phyloP scores from a whole-genome alignment of 2,888 invertebrate species.

The Rhabditoides inermis region DNA sequence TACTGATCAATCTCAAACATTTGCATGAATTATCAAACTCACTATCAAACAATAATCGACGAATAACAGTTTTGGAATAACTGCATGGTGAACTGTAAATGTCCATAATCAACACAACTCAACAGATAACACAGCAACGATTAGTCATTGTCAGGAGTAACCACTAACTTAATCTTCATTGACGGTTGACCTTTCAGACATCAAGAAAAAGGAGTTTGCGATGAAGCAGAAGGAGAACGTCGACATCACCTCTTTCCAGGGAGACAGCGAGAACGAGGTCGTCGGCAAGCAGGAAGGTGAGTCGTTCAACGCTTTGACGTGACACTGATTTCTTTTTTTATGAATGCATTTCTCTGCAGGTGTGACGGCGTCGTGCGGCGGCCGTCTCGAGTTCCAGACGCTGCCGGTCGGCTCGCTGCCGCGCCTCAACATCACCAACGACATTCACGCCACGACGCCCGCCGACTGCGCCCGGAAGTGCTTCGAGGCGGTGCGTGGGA shows the following conservation, averaged over 20 bases:
- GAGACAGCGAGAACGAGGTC: neutral
- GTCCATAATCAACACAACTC: too few species aligned
- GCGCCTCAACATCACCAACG: slow-evolving; percentile 47
- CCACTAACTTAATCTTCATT: too few species aligned
- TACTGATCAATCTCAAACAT: too few species aligned
- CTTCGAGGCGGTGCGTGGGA: slow-evolving; percentile 33
- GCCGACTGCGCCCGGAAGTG: slow-evolving; percentile 51
- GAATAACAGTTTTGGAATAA: too few species aligned
- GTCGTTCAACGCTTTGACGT: neutral
- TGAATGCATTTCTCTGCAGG: slow-evolving; percentile 12
- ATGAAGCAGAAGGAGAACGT: slow-evolving; percentile 6
- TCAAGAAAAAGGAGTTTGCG: too few species aligned
- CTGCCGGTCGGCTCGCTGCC: slow-evolving; percentile 42
- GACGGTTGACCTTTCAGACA: too few species aligned
- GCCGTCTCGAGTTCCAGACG: slow-evolving; percentile 48
- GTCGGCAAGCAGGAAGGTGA: slow-evolving; percentile 3
- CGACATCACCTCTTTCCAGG: slow-evolving; percentile 10
- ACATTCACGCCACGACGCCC: slow-evolving; percentile 46
- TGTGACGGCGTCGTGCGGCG: slow-evolving; percentile 24
- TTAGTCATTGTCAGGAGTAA: too few species aligned
- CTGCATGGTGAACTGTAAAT: too few species aligned
- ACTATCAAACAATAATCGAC: neutral
- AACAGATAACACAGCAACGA: too few species aligned
- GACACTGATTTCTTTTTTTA: slow-evolving; percentile 14
- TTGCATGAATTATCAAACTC: neutral